A percentile compares a stretch with the other conserved stretches of the same genome.
These are phyloP conservation scores for Melanostigma gelatinosum DNA, from an alignment of 2,113 vertebrate species.

Conservation along the genomic window DNA sequence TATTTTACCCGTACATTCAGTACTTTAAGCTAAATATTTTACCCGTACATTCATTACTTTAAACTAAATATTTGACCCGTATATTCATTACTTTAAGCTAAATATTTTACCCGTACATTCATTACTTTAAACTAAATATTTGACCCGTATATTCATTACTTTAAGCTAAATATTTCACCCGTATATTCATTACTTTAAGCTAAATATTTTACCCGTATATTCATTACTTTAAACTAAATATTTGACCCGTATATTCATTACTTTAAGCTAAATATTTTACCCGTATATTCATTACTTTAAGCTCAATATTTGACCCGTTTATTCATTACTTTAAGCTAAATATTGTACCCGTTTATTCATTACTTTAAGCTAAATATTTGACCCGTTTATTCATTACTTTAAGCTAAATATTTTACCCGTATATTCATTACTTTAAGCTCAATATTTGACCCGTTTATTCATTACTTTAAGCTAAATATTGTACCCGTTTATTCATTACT, in stretches of 20 bases:
- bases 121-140: not conserved
- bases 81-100: not conserved
- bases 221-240: not conserved
- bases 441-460: not conserved
- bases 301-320: not conserved
- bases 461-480: not conserved
- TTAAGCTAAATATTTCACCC: not conserved
- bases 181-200: not conserved
- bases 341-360: not conserved
- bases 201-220: not conserved
- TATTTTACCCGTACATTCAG: not conserved
- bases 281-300: not conserved
- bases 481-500: not conserved
- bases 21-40: not conserved
- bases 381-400: not conserved
- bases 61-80: not conserved
- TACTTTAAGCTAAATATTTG: not conserved
- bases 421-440: not conserved
- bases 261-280: not conserved
- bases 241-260: not conserved
- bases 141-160: not conserved
- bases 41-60: not conserved
- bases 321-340: not conserved
- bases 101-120: not conserved
- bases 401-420: not conserved